Evolutionary conservation across 2,797 vertebrate species (phyloP).

Genomic region (Salmo trutta): DNA sequence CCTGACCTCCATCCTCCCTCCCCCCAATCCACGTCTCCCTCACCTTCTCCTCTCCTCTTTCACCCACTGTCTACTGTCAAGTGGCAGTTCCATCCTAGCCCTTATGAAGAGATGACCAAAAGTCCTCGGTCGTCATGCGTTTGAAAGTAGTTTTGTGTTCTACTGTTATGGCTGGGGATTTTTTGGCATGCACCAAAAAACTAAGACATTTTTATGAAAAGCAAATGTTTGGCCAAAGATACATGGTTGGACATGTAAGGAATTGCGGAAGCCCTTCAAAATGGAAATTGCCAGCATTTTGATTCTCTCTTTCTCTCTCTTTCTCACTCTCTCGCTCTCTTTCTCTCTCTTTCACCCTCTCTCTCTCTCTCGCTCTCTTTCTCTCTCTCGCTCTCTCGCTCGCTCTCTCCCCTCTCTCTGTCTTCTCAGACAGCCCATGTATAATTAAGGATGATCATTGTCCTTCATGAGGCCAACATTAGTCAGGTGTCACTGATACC

Average conservation of each 20-base stretch:
- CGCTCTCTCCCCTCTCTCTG: background rate
- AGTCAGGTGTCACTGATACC: slow-evolving; percentile 64
- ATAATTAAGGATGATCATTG: slow-evolving; percentile 76
- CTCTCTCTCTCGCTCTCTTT: slow-evolving; percentile 11
- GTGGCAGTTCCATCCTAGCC: background rate
- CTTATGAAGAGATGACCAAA: background rate
- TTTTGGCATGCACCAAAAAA: background rate
- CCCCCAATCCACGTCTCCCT: slow-evolving; percentile 8
- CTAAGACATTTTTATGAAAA: background rate
- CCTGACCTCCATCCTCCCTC: slow-evolving; percentile 37
- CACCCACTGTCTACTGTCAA: background rate
- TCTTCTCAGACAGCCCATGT: slow-evolving; percentile 71
- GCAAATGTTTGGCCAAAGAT: background rate
- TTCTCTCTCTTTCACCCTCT: slow-evolving; percentile 10
- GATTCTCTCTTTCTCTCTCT: slow-evolving; percentile 1
- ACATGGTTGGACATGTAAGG: background rate
- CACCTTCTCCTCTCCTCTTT: slow-evolving; percentile 20
- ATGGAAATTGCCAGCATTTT: background rate
- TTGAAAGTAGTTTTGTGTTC: background rate
- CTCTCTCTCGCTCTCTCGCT: background rate
- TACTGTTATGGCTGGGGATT: background rate
- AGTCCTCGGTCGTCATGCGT: background rate
- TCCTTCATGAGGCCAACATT: slow-evolving; percentile 66
- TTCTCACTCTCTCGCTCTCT: background rate
- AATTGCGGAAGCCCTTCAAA: background rate